These are phyloP conservation scores for Heliconius hortense DNA, from an alignment of 2,888 invertebrate species.

Conservation along the genomic window DNA sequence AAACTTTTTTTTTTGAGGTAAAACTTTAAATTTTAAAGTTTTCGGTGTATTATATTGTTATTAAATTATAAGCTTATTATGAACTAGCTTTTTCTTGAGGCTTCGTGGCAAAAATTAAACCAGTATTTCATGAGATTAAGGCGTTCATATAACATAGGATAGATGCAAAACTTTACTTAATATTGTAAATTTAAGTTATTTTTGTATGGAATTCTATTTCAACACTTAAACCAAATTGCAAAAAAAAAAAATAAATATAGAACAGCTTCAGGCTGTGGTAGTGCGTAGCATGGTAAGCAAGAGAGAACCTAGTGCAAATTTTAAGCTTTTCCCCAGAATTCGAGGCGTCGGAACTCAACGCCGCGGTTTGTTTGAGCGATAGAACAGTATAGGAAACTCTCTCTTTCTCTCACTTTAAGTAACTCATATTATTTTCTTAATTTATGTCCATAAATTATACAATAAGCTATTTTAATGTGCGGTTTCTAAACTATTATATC, in stretches of 20 bases:
- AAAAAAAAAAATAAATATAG: too few relatives aligned
- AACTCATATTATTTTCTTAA: not conserved
- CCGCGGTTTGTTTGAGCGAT: too few relatives aligned
- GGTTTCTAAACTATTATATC: slow-evolving; percentile 10
- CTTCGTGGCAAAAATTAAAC: not conserved
- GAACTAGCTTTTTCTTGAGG: not conserved
- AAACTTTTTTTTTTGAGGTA: slow-evolving; percentile 21
- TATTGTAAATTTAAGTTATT: too few relatives aligned
- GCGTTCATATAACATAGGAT: not conserved
- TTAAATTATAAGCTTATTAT: slow-evolving; percentile 16
- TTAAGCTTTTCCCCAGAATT: too few relatives aligned
- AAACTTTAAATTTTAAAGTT: not conserved
- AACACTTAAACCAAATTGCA: too few relatives aligned
- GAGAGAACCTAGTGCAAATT: too few relatives aligned
- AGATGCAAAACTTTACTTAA: too few relatives aligned
- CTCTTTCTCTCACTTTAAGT: not conserved
- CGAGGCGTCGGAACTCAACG: not conserved
- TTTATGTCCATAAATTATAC: not conserved
- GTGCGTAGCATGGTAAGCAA: too few relatives aligned
- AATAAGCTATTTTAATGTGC: not conserved
- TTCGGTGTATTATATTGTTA: slow-evolving; percentile 15
- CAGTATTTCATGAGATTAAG: not conserved
- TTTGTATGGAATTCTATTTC: too few relatives aligned
- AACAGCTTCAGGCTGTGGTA: too few relatives aligned
- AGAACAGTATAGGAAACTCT: too few relatives aligned